Percentiles rank a stretch among this genome's conserved stretches.
These are phyloP conservation scores for Muntiacus muntjak DNA, from an alignment of 2,113 vertebrate genomes.

Conservation along the genomic window DNA sequence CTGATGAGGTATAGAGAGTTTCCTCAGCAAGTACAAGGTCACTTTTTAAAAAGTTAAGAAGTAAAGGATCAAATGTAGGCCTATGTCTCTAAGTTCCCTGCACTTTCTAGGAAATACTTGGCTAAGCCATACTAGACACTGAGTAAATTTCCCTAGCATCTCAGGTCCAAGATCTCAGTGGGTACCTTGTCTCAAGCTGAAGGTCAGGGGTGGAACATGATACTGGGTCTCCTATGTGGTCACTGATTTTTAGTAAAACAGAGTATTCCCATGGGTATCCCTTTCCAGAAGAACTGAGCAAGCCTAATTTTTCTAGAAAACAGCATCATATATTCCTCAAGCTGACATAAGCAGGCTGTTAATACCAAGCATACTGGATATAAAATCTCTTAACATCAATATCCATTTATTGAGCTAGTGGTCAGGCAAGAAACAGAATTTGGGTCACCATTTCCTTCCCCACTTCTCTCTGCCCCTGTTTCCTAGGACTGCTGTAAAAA, in stretches of 20 bases:
- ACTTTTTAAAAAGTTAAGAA: not conserved
- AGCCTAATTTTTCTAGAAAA: not conserved
- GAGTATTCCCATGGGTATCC: not conserved
- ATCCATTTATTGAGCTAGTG: not conserved
- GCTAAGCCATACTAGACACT: not conserved
- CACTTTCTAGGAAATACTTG: not conserved
- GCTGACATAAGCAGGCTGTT: fast-evolving
- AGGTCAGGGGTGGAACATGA: not conserved
- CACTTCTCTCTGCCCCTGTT: not conserved
- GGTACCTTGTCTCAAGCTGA: not conserved
- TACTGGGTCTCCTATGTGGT: not conserved
- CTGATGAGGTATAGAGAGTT: not conserved
- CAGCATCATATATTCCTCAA: not conserved
- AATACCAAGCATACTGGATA: not conserved
- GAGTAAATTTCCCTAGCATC: not conserved
- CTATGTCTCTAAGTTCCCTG: not conserved
- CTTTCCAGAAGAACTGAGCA: not conserved
- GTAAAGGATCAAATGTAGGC: not conserved
- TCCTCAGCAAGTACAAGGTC: not conserved
- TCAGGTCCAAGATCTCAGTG: not conserved
- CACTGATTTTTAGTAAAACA: not conserved
- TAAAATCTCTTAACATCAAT: not conserved
- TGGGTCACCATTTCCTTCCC: not conserved
- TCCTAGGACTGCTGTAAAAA: not conserved
- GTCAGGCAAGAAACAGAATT: not conserved